Percentiles rank a stretch among this genome's conserved stretches.
These are phyloP conservation scores for Epizoanthus scotinus DNA, from an alignment of 92 coral and sea anemone species.

Conservation along the genomic window DNA sequence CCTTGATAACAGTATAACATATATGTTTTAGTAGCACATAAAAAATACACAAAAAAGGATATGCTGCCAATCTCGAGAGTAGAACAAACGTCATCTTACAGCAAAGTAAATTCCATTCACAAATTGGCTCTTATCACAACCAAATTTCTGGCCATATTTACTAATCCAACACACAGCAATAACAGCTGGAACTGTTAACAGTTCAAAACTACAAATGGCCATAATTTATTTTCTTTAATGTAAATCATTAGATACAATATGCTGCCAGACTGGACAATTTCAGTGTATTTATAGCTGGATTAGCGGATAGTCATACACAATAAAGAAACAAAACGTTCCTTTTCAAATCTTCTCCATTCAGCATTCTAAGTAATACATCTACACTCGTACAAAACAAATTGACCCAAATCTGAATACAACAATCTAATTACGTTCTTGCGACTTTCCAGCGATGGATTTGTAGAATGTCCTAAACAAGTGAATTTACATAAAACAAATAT, in stretches of 20 bases:
- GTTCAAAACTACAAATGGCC: too few relatives aligned
- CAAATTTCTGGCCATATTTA: neutral
- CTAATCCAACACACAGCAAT: neutral
- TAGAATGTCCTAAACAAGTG: neutral
- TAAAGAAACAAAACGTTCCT: too few relatives aligned
- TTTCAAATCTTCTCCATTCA: too few relatives aligned
- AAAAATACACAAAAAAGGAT: conserved; percentile 2
- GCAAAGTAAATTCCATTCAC: neutral
- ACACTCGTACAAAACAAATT: neutral
- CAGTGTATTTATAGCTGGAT: too few relatives aligned
- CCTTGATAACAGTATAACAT: too few relatives aligned
- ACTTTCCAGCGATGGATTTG: neutral
- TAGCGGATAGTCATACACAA: too few relatives aligned
- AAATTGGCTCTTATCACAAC: neutral
- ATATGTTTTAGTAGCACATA: neutral
- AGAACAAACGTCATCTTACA: neutral
- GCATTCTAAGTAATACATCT: too few relatives aligned
- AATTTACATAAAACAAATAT: neutral
- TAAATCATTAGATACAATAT: too few relatives aligned
- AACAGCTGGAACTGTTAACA: too few relatives aligned
- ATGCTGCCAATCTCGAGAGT: neutral
- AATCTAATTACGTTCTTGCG: neutral
- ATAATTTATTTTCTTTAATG: too few relatives aligned
- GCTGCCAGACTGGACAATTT: too few relatives aligned
- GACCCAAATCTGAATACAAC: neutral